Conservation (phyloP, 2,113 vertebrate species). For the Haemorhous mexicanus region DNA sequence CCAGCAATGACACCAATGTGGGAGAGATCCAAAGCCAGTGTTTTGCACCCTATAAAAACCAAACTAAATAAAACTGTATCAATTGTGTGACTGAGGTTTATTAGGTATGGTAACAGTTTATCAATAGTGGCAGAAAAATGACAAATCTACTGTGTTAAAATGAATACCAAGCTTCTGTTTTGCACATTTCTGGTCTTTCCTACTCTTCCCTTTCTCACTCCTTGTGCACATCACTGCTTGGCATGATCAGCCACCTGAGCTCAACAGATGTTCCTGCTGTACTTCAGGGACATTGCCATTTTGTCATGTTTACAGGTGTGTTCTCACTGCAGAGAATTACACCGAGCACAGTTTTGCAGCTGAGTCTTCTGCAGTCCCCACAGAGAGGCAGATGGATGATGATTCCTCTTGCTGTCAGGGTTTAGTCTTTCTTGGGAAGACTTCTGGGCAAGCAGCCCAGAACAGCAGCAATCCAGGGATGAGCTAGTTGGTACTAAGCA, state of each 20-base stretch:
- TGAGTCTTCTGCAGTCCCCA: not conserved
- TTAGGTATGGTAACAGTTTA: not conserved
- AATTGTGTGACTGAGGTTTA: not conserved
- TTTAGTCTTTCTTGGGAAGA: not conserved
- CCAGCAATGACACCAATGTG: accelerated
- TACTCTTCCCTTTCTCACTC: not conserved
- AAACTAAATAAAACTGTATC: not conserved
- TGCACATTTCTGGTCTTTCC: not conserved
- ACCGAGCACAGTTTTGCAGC: not conserved
- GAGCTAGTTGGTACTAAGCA: not conserved
- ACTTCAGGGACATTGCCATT: not conserved
- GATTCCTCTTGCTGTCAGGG: not conserved
- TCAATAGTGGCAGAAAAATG: not conserved
- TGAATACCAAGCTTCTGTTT: not conserved
- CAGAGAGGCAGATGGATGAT: not conserved
- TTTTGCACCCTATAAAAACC: not conserved
- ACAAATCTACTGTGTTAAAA: not conserved
- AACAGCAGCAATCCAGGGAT: not conserved
- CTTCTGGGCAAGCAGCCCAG: not conserved
- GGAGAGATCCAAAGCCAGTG: not conserved
- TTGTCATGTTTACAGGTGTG: not conserved
- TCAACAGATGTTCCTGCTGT: not conserved
- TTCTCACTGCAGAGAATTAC: not conserved
- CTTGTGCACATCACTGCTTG: not conserved
- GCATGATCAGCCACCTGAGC: not conserved